Conservation (phyloP, 2,797 vertebrate genomes). For the Alca torda region DNA sequence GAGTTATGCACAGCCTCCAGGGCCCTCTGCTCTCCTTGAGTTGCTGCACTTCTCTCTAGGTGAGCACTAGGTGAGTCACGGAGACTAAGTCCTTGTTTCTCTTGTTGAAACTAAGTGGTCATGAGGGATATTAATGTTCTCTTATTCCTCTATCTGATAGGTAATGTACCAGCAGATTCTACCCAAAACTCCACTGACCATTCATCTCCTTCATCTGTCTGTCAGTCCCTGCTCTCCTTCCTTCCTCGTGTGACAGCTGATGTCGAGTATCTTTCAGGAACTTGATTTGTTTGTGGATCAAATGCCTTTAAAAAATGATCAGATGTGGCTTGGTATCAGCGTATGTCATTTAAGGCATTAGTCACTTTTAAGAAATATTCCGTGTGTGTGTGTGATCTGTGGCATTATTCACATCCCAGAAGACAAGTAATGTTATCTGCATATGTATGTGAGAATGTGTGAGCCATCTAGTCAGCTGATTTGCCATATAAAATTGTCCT, state of each 20-base stretch:
- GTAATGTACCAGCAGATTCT: background rate
- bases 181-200: background rate
- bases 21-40: background rate
- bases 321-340: constrained; percentile 9
- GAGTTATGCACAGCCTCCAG: background rate
- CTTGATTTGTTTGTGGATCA: constrained; percentile 57
- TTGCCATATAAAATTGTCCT: background rate
- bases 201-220: background rate
- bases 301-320: constrained; percentile 53
- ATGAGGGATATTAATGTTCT: constrained; percentile 16
- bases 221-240: background rate
- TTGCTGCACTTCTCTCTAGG: background rate
- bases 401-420: constrained; percentile 8
- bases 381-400: background rate
- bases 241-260: constrained; percentile 1
- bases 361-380: background rate
- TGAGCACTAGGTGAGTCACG: background rate
- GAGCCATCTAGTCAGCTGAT: background rate
- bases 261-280: constrained; percentile 16
- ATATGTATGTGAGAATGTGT: background rate
- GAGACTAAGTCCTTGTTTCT: background rate
- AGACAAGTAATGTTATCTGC: background rate
- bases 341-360: constrained; percentile 24
- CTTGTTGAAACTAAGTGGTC: constrained; percentile 10
- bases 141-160: background rate